Conservation (phyloP, 2,888 invertebrate species). For the Tinea semifulvella region DNA sequence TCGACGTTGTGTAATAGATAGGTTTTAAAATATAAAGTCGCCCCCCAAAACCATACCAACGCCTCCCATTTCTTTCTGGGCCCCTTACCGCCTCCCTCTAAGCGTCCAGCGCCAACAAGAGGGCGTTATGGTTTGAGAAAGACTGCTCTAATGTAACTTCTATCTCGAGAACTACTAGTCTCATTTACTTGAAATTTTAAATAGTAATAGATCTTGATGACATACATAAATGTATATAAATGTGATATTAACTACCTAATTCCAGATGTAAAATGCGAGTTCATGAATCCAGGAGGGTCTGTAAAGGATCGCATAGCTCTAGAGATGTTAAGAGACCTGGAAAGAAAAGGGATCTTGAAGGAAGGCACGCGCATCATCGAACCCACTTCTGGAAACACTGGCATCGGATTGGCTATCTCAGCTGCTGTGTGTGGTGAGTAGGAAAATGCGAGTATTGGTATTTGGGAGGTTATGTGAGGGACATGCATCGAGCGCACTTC, state of each 20-base stretch:
- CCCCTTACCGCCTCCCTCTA: no score
- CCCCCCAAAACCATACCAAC: no score
- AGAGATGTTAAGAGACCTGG: constrained; percentile 95
- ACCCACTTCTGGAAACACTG: constrained; percentile 90
- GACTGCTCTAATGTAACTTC: no score
- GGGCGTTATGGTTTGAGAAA: no score
- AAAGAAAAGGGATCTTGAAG: constrained; percentile 81
- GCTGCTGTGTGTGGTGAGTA: constrained; percentile 76
- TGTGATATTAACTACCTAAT: constrained; percentile 24
- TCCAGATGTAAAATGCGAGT: constrained; percentile 97
- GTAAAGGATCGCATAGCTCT: constrained; percentile 94
- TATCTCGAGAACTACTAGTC: no score
- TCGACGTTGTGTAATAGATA: no score
- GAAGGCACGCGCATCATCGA: constrained; percentile 94
- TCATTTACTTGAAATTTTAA: no score
- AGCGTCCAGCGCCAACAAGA: no score
- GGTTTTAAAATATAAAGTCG: no score
- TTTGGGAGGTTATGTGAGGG: constrained; percentile 97
- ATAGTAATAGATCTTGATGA: no score
- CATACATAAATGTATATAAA: no score
- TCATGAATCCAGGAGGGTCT: constrained; percentile 96
- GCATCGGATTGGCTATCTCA: constrained; percentile 95
- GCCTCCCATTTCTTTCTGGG: no score
- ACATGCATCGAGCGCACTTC: constrained; percentile 97
- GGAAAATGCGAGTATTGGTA: constrained; percentile 98